Conservation (phyloP, 1,140 invertebrate genomes). For the Ruditapes philippinarum region DNA sequence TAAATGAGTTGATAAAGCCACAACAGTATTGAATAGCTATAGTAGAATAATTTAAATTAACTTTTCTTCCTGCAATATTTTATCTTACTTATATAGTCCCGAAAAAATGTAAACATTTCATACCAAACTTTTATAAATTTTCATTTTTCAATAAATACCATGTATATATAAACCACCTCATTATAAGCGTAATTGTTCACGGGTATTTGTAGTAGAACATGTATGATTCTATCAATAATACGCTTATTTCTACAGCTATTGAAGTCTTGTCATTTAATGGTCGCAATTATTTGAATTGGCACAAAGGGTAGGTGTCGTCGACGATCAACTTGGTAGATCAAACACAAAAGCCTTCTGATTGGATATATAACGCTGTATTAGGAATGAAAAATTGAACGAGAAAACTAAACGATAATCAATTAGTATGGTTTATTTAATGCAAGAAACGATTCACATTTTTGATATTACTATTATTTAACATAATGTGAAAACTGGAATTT, state of each 20-base stretch:
- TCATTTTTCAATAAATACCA: not conserved
- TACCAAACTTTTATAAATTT: not conserved
- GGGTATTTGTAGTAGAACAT: not conserved
- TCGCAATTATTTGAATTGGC: conserved; percentile 5
- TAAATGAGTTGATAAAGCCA: not conserved
- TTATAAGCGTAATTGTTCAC: not conserved
- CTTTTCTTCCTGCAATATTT: not conserved
- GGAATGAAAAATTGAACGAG: no score
- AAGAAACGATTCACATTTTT: no score
- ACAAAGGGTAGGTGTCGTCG: conserved; percentile 15
- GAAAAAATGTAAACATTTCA: not conserved
- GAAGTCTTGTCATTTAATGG: conserved; percentile 24
- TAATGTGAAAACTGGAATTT: no score
- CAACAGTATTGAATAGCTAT: not conserved
- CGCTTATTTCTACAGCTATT: conserved; percentile 11
- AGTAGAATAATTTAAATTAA: no score
- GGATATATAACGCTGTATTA: no score
- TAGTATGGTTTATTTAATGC: no score
- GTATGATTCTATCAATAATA: not conserved
- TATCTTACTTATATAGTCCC: not conserved
- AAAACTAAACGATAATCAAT: no score
- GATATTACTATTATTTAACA: no score
- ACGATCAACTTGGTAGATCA: not conserved
- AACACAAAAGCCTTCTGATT: not conserved
- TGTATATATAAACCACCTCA: not conserved